phyloP scores from a whole-genome alignment of 2,797 vertebrate species.

The Alectoris magna region DNA sequence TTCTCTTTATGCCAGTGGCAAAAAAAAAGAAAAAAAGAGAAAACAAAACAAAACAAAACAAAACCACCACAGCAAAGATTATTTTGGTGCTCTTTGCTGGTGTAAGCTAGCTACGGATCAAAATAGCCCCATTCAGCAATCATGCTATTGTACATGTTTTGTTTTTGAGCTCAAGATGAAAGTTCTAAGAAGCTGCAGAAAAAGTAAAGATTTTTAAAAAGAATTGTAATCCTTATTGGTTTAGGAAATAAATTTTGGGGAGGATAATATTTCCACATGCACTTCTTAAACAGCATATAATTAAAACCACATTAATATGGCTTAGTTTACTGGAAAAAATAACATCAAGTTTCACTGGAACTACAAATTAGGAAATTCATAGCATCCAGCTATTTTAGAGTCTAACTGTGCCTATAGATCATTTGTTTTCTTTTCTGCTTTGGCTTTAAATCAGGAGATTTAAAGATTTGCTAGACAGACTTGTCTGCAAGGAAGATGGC shows the following conservation, averaged over 20 bases:
- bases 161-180: background rate
- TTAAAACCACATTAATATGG: background rate
- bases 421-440: background rate
- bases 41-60: too few species aligned
- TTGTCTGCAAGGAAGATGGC: background rate
- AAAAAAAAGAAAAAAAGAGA: background rate
- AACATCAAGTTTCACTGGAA: background rate
- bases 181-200: background rate
- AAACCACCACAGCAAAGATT: background rate
- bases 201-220: background rate
- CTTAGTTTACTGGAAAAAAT: background rate
- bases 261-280: background rate
- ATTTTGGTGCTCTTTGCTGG: background rate
- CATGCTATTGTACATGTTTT: accelerated
- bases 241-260: background rate
- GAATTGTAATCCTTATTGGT: background rate
- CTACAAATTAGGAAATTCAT: background rate
- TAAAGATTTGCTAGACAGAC: background rate
- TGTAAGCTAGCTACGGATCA: background rate
- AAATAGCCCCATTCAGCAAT: background rate
- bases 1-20: accelerated
- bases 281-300: background rate
- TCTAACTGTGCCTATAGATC: background rate
- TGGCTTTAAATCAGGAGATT: background rate
- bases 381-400: background rate